phyloP scores from a whole-genome alignment of 2,888 invertebrate species.

The Eutolmus rufibarbis region DNA sequence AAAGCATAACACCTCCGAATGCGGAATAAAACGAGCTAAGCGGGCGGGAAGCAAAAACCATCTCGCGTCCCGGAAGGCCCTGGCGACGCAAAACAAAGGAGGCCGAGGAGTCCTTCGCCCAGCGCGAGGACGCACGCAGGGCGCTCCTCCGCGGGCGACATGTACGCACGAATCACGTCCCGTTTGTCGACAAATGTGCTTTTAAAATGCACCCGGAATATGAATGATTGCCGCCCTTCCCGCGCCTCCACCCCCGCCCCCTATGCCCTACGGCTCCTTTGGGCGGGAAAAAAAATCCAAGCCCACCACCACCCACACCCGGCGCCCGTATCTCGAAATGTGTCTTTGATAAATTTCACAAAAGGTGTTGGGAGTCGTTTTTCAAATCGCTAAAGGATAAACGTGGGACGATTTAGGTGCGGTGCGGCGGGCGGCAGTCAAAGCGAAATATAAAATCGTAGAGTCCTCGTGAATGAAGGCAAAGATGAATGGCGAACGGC shows the following conservation, averaged over 20 bases:
- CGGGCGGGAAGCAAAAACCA: neutral
- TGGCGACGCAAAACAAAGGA: constrained; percentile 1
- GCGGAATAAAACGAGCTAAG: constrained; percentile 18
- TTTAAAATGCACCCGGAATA: constrained; percentile 47
- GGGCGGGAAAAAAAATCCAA: neutral
- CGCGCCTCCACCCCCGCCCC: neutral
- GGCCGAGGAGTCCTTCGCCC: neutral
- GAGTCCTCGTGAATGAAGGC: neutral
- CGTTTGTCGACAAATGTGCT: constrained; percentile 46
- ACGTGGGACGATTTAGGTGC: constrained; percentile 22
- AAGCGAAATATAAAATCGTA: constrained; percentile 26
- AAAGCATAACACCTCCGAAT: constrained; percentile 44
- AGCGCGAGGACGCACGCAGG: neutral
- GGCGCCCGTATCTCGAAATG: neutral
- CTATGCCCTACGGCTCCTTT: neutral
- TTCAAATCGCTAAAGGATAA: constrained; percentile 35
- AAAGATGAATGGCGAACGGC: constrained; percentile 33
- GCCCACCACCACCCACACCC: neutral
- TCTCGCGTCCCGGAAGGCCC: neutral
- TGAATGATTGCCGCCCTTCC: constrained; percentile 43
- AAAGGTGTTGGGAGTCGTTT: constrained; percentile 39
- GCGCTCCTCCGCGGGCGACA: constrained; percentile 41
- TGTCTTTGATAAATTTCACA: constrained; percentile 38
- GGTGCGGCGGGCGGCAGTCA: constrained; percentile 7
- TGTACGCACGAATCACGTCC: constrained; percentile 48